Evolutionary conservation across 1,140 invertebrate species (phyloP), one percentile per base, ranked within the genome.

Genomic region (Atta cephalotes): DNA sequence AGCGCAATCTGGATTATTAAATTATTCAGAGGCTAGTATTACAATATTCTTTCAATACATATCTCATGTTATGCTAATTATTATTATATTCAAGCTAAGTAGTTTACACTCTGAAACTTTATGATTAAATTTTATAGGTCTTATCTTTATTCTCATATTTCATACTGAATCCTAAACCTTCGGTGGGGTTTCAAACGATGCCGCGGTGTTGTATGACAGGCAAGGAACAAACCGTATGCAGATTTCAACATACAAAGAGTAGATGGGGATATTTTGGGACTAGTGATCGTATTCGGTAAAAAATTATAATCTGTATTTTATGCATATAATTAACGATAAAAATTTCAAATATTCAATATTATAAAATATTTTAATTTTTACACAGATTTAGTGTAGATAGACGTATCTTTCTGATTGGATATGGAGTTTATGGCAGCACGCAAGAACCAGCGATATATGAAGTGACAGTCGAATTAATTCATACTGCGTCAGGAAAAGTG

Each of bases 261-360:
- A 95, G 97, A 88, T 98, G 98, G 98, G 98, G 98, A 2, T 98
- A 98, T 92, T 98, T 97, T 95, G 98, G 98, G 3, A 98, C 97
- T 0, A 97, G 97, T 87, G 98, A 98, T 95, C 95, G 98, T 91
- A 98, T 98, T 74, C 96, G 97, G 97, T 97, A 94, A 93, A 58
- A 81, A 66, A 66, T 89, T 60, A 56, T 49, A n/a, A 53, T 71
- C 62, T 0, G 16, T 31, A 85, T 63, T 31, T 0, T 16, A 14
- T n/a, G 7, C 1, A 71, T 5, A 77, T 16, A 14, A 5, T 16
- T 86, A 56, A 49, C 0, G 56, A 56, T 78, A 70, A 4, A 45
- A 68, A 45, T 72, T 21, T 45, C 4, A 16, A 39, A 35, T 49
- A 70, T n/a, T 14, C 70, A 3, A 80, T 53, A 9, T 80, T 9